These are phyloP conservation scores for Sebastes melanostomus DNA, from an alignment of 2,797 vertebrate species.

Conservation along the genomic window DNA sequence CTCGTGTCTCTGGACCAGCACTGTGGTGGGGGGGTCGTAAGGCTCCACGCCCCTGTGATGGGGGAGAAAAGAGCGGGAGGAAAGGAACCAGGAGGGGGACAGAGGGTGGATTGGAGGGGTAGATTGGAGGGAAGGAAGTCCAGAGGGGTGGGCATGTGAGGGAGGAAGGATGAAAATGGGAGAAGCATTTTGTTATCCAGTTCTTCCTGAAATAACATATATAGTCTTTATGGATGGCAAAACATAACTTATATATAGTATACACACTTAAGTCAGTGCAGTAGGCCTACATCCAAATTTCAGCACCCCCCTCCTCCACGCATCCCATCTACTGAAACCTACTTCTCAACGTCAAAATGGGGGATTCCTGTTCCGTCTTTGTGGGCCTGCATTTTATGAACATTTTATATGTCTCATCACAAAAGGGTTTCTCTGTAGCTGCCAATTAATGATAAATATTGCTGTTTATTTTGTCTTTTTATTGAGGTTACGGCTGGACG, in stretches of 20 bases:
- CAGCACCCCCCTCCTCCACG: neutral
- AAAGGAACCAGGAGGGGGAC: too few species aligned
- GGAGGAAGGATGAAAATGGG: neutral
- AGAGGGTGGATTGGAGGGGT: neutral
- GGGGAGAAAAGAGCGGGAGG: neutral
- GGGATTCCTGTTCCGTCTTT: neutral
- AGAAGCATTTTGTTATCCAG: neutral
- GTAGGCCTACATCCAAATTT: neutral
- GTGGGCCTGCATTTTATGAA: neutral
- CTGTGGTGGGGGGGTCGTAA: slow-evolving; percentile 88
- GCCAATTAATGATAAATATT: neutral
- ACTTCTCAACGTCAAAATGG: neutral
- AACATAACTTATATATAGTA: neutral
- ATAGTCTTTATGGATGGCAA: neutral
- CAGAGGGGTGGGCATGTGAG: neutral
- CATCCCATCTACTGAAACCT: neutral
- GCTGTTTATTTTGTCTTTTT: neutral
- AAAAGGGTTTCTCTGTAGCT: neutral
- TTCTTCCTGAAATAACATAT: neutral
- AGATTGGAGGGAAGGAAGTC: neutral
- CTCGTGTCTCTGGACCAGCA: slow-evolving; percentile 93
- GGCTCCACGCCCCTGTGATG: slow-evolving; percentile 90
- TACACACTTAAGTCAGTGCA: too few species aligned
- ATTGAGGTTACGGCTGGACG: neutral
- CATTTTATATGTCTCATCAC: neutral